These are phyloP conservation scores for Phalacrocorax aristotelis DNA, from an alignment of 2,113 vertebrate species.

Conservation along the genomic window DNA sequence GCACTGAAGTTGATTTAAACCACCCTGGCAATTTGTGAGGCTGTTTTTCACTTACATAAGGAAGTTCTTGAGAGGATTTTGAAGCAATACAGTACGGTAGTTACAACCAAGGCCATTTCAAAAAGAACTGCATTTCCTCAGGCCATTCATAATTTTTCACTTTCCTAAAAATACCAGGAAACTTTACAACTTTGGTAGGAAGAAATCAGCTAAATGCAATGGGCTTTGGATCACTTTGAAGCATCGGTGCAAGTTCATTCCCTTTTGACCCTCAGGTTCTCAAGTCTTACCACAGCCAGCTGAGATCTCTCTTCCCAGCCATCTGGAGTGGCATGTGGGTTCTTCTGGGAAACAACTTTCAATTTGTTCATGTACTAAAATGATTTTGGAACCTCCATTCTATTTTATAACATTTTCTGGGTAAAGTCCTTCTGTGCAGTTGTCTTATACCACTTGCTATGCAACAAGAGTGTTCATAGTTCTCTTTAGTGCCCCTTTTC, in stretches of 20 bases:
- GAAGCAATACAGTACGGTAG: not conserved
- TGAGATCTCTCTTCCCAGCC: not conserved
- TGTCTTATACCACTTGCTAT: not conserved
- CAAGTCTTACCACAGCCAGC: not conserved
- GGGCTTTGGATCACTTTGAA: not conserved
- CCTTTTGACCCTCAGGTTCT: not conserved
- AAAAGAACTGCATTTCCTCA: not conserved
- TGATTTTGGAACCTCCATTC: not conserved
- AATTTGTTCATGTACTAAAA: not conserved
- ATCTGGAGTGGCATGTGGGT: fast-evolving
- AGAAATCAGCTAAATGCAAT: not conserved
- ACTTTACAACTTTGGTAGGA: not conserved
- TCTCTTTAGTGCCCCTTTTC: not conserved
- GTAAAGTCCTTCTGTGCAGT: not conserved
- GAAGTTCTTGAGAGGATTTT: not conserved
- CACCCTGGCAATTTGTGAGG: not conserved
- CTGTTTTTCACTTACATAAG: not conserved
- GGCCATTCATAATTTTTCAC: not conserved
- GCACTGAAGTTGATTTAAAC: not conserved
- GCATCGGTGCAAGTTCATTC: not conserved
- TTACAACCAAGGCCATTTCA: not conserved
- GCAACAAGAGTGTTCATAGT: fast-evolving
- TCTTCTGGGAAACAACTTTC: not conserved
- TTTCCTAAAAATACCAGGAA: not conserved
- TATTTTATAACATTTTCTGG: not conserved